These are phyloP conservation scores for Tachina lurida DNA, from an alignment of 2,888 invertebrate genomes.

Conservation along the genomic window DNA sequence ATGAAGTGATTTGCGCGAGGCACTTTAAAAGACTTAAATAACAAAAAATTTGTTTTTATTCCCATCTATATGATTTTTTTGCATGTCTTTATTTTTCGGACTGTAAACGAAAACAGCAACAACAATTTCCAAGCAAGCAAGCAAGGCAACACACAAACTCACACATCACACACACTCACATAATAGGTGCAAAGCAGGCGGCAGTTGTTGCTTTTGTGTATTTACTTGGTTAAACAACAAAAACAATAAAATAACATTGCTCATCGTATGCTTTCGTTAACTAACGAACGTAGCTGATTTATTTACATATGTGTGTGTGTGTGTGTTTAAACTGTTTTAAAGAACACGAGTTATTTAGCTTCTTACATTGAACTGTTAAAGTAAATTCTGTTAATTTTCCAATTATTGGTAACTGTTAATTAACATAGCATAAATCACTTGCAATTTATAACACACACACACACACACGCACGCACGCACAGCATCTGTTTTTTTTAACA, in stretches of 20 bases:
- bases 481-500: not conserved
- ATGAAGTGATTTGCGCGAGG: constrained; percentile 83
- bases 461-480: not conserved
- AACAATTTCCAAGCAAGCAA: constrained; percentile 59
- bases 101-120: constrained; percentile 53
- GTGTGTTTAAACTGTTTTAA: not conserved
- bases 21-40: constrained; percentile 83
- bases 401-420: constrained; percentile 54
- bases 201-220: constrained; percentile 36
- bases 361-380: constrained; percentile 47
- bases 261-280: constrained; percentile 34
- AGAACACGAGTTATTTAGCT: not conserved
- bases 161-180: not conserved
- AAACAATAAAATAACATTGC: constrained; percentile 16
- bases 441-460: constrained; percentile 31
- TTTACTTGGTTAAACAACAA: constrained; percentile 46
- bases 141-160: not conserved
- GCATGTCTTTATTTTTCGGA: constrained; percentile 40
- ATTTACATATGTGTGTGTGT: constrained; percentile 2
- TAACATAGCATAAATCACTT: constrained; percentile 26
- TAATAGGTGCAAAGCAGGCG: not conserved
- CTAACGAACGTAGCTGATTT: constrained; percentile 26
- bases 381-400: constrained; percentile 40
- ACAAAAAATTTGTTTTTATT: constrained; percentile 75
- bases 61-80: constrained; percentile 74